Evolutionary conservation across 2,797 vertebrate genomes (phyloP), one percentile per base, ranked within the genome.

Genomic region (Eupleurogrammus muticus): DNA sequence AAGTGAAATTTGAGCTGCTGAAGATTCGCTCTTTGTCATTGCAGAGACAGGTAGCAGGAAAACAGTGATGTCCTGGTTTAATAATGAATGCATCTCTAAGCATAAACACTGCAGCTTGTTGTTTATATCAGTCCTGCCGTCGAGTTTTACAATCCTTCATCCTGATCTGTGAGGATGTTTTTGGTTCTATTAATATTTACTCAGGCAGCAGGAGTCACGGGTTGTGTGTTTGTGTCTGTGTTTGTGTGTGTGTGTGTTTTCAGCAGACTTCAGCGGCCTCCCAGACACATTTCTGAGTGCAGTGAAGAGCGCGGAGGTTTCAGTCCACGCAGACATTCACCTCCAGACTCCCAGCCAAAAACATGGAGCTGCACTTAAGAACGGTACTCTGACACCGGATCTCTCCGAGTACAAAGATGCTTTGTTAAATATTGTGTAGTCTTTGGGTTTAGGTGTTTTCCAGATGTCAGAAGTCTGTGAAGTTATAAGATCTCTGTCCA

Each of bases 221-320:
- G 17, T 38, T 72, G 9, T 57, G 9, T 75, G 8, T 85, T 51
- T 74, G 10, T 38, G 2, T 38, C 36, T 38, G 10, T 38, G 10
- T 38, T 12, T 38, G 10, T 38, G 10, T 38, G 10, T 38, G 11
- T 44, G 40, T 44, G 28, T 70, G 76, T 5, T 80, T 47, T 57
- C 52, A 61, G 89, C 80, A 92, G 96, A 95, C 76, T 95, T 96
- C 89, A 61, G 88, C 51, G 63, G 89, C 23, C 92, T 96, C 65
- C 91, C 94, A 1, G 93, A 94, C 72, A 88, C 93, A 0, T 95
- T 96, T 84, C 90, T 96, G 14, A 94, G 90, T 36, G 87, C 92
- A 10, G 91, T 92, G 80, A 97, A 96, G 85, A 84, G 81, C 3
- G 92, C 93, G 54, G 90, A 94, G 69, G 87, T 94, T 72, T 92